Base-by-base conservation (phyloP, 2,113 vertebrate species). In the Pimephales promelas region DNA sequence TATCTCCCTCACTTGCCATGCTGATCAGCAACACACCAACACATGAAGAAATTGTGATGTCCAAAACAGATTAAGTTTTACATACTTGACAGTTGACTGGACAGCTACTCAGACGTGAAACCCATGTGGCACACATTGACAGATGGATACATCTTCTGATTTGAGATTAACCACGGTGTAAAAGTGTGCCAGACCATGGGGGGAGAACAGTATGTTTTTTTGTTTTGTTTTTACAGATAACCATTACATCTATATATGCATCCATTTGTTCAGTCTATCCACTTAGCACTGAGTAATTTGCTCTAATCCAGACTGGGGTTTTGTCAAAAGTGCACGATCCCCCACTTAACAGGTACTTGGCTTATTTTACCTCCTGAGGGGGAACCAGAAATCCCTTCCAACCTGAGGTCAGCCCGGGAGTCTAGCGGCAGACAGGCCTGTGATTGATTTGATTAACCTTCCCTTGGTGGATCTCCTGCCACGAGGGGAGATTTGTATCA, bases 401-500 rank as follows among this genome's bases (percentile, higher is more conserved):
- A 83, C 90, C 86, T 85, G 89, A 85, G 88, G 22, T 62, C 74
- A 83, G 79, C 80, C 79, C 34, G 47, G 85, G 80, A 83, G 66
- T 76, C 62, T 16, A 81, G 77, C n/a, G 52, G 61, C 83, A 81
- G 79, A 89, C 86, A 90, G 79, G 81, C 77, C 86, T 70, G 52
- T 88, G 92, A 92, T 82, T 86, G 91, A 89, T 85, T 84, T 84
- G 83, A 91, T 89, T 83, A 87, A 77, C 73, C 81, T 83, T 78
- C 81, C 72, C n/a, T 74, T 82, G 86, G 26, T 22, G 68, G 76
- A 68, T 79, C 59, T 77, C 79, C 87, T 31, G 89, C 83, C 86
- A 87, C 57, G 81, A 80, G 40, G 20, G 59, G 54, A 90, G 89
- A 91, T 91, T 89, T 90, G 91, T 89, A 88, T 89, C 83, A 62